A percentile compares a stretch with the other conserved stretches of the same genome.
Evolutionary conservation across 2,113 vertebrate genomes (phyloP).

Genomic region (Cynocephalus volans): DNA sequence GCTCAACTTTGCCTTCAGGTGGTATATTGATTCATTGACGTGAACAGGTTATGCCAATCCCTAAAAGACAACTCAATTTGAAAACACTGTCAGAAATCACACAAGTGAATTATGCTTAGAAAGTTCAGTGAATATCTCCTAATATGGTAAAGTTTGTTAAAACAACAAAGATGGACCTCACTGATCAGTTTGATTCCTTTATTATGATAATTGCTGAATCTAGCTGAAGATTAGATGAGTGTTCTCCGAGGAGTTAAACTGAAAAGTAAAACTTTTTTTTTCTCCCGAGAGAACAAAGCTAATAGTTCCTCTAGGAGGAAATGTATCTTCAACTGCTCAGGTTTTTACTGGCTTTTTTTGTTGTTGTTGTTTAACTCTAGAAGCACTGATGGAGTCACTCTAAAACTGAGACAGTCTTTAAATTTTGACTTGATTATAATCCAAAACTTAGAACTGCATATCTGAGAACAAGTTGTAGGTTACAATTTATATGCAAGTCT

Average conservation of each 20-base stretch:
- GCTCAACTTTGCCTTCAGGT: neutral
- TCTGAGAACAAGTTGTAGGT: neutral
- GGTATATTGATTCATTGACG: neutral
- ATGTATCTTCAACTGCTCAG: neutral
- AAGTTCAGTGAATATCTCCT: neutral
- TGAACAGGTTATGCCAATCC: neutral
- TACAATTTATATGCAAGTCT: neutral
- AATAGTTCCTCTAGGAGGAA: constrained; percentile 23
- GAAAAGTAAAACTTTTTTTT: constrained; percentile 7
- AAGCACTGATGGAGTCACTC: neutral
- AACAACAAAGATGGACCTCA: neutral
- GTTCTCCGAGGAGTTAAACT: neutral
- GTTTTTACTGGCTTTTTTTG: neutral
- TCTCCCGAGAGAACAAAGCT: constrained; percentile 24
- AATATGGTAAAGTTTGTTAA: neutral
- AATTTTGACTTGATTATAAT: constrained; percentile 26
- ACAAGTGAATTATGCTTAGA: neutral
- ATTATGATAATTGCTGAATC: neutral
- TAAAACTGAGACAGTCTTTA: neutral
- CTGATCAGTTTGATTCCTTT: neutral
- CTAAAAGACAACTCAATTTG: neutral
- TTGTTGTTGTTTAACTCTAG: neutral
- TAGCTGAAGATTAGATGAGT: neutral
- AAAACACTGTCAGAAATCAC: neutral
- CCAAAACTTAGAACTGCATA: neutral